Evolutionary conservation across 2,797 vertebrate species (phyloP).

Genomic region (Gila robusta): DNA sequence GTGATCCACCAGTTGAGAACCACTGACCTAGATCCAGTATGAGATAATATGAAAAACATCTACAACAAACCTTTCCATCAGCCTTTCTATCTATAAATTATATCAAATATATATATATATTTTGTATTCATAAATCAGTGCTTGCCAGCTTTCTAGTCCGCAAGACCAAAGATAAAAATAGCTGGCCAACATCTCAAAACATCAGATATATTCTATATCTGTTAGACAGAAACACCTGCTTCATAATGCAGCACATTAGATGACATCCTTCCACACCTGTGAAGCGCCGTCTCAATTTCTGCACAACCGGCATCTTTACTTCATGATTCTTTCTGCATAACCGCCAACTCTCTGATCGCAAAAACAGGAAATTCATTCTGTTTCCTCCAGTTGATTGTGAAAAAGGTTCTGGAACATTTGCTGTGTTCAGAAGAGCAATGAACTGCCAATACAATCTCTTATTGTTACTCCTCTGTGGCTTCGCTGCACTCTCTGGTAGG

Average conservation of each 20-base stretch:
- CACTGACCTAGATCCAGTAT: not conserved
- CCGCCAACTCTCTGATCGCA: not conserved
- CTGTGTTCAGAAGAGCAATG: constrained; percentile 22
- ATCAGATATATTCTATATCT: not conserved
- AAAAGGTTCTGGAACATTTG: constrained; percentile 12
- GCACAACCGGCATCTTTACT: not conserved
- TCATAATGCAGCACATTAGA: not conserved
- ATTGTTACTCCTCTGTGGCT: constrained; percentile 17
- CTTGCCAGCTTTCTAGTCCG: not conserved
- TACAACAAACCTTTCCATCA: not conserved
- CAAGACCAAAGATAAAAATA: not conserved
- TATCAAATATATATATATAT: no score
- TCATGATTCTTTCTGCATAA: not conserved
- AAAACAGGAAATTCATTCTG: constrained; percentile 32
- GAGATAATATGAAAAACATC: no score
- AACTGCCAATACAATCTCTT: not conserved
- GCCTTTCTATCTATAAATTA: not conserved
- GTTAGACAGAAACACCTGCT: constrained; percentile 3
- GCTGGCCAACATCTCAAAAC: not conserved
- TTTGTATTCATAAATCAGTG: not conserved
- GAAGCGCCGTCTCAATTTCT: not conserved
- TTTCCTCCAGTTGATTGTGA: not conserved
- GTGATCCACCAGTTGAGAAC: not conserved
- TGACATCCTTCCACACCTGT: constrained; percentile 16
- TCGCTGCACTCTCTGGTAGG: constrained; percentile 17